phyloP scores from a whole-genome alignment of 2,797 vertebrate genomes.

The Prionace glauca region DNA sequence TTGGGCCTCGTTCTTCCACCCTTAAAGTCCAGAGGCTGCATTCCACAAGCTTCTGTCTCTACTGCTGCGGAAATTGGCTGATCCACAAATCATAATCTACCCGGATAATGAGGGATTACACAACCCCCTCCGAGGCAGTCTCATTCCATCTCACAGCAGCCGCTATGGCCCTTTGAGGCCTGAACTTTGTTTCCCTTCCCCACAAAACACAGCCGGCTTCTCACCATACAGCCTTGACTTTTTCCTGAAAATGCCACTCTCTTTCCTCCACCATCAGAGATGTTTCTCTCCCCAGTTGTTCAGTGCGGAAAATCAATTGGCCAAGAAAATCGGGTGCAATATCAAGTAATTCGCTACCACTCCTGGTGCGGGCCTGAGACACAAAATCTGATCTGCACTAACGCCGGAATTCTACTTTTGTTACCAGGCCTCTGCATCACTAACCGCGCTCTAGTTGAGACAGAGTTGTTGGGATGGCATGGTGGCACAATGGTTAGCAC shows the following conservation, averaged over 20 bases:
- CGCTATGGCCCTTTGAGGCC: not conserved
- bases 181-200: not conserved
- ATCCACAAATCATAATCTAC: slow-evolving; percentile 3
- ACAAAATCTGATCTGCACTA: slow-evolving; percentile 32
- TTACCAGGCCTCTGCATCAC: not conserved
- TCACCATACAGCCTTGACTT: not conserved
- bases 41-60: slow-evolving; percentile 24
- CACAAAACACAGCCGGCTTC: not conserved
- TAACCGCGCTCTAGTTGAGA: not conserved
- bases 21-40: slow-evolving; percentile 28
- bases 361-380: not conserved
- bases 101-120: not conserved
- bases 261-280: not conserved
- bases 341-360: not conserved
- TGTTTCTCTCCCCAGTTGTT: not conserved
- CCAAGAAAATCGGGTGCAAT: not conserved
- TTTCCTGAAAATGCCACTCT: not conserved
- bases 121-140: slow-evolving; percentile 12
- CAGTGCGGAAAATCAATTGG: not conserved
- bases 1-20: not conserved
- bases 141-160: not conserved
- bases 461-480: not conserved
- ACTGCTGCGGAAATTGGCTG: slow-evolving; percentile 32
- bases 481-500: too few species aligned
- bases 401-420: not conserved